Percentiles rank a stretch among this genome's conserved stretches.
Evolutionary conservation across 2,888 invertebrate species (phyloP).

Genomic region (Hirtodrosophila histrioides): DNA sequence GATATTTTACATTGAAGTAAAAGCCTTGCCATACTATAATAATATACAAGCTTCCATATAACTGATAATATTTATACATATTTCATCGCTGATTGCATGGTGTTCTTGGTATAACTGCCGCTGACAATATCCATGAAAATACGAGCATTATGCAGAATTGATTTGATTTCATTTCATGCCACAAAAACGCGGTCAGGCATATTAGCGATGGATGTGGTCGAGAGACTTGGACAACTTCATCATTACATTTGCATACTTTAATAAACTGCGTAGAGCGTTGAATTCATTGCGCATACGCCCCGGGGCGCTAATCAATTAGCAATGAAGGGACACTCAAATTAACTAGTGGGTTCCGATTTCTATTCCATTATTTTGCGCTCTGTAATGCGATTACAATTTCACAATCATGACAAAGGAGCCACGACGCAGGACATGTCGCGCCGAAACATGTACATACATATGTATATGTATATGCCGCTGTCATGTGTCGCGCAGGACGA

Average conservation of each 20-base stretch:
- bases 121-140: conserved; percentile 3
- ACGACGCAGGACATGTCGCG: too few relatives aligned
- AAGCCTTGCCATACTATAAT: too few relatives aligned
- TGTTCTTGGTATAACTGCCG: background rate
- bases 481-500: conserved; percentile 32
- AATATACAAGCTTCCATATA: too few relatives aligned
- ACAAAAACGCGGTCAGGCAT: conserved; percentile 3
- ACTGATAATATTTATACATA: background rate
- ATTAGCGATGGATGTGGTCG: background rate
- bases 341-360: background rate
- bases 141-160: conserved; percentile 25
- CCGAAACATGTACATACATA: background rate
- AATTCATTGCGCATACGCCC: conserved; percentile 16
- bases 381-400: conserved; percentile 1
- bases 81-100: background rate
- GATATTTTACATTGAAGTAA: too few relatives aligned
- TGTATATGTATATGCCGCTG: conserved; percentile 4
- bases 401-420: too few relatives aligned
- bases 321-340: conserved; percentile 7
- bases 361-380: background rate
- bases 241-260: conserved; percentile 40
- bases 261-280: conserved; percentile 4
- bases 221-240: conserved; percentile 21
- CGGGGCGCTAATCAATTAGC: conserved; percentile 16
- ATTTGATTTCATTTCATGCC: conserved; percentile 30